Evolutionary conservation across 2,888 invertebrate genomes (phyloP).

Genomic region (Galerucella calmariensis): DNA sequence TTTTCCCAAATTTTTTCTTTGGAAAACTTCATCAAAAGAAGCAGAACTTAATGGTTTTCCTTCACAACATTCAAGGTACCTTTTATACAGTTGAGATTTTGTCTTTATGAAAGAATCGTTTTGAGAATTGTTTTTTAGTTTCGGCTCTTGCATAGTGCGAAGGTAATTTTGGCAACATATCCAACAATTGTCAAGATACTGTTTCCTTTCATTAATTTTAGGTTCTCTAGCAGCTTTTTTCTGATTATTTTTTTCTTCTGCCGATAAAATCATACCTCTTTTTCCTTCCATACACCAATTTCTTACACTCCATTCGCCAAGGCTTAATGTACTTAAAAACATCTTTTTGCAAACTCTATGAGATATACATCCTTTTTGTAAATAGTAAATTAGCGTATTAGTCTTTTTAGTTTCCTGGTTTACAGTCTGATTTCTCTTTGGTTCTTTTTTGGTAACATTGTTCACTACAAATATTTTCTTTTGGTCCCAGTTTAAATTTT

Average conservation of each 20-base stretch:
- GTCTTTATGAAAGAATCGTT: constrained; percentile 2
- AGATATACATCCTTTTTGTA: constrained; percentile 1
- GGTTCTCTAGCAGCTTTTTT: background rate
- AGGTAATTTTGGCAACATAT: background rate
- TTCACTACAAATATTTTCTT: constrained; percentile 1
- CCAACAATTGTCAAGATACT: background rate
- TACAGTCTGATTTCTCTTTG: background rate
- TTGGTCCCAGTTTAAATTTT: background rate
- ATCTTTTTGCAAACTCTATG: constrained; percentile 1
- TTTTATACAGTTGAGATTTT: background rate
- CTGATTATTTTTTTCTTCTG: constrained; percentile 4
- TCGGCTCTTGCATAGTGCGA: background rate
- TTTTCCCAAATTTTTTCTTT: constrained; percentile 1
- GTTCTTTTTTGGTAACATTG: background rate
- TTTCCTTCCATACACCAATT: constrained; percentile 6
- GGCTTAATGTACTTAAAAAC: constrained; percentile 2
- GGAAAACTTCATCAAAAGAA: background rate
- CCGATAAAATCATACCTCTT: background rate
- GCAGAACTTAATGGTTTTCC: background rate
- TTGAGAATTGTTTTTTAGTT: too few species aligned
- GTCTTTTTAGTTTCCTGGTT: background rate
- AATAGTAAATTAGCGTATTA: background rate
- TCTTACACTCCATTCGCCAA: constrained; percentile 2
- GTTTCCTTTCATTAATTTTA: constrained; percentile 1
- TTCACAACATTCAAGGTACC: background rate